Evolutionary conservation across 2,888 invertebrate species (phyloP), one percentile per base, ranked within the genome.

Genomic region (Lasioglossum vierecki): DNA sequence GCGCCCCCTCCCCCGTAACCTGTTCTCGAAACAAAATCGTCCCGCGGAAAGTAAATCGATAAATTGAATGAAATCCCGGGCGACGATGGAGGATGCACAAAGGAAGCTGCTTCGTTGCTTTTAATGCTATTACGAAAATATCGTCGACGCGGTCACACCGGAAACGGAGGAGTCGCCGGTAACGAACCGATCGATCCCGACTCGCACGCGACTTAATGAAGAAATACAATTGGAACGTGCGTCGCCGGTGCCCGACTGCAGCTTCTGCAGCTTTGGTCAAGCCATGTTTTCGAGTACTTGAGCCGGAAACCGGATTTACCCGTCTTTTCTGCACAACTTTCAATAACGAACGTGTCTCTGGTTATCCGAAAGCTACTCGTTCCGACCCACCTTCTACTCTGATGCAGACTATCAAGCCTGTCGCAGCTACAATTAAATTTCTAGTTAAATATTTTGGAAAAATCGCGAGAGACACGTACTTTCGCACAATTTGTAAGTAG

Each of bases 41-140:
- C 72, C 66, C 76, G 76, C 77, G 79, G 57, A 82, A 85, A 79
- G 76, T 79, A 79, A 83, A 87, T 83, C 80, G 79, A 78, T 70
- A 60, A 84, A 60, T 78, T 78, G 68, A 73, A 81, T 35, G 57
- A 46, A 53, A 63, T 46, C 49, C 49, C 72, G 26, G 35, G 18
- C 60, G 72, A n/a, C 39, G 11, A 6, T 41, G 22, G 18, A 53
- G 1, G 41, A 70, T 18, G 30, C 30, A 63, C 41, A 41, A 70
- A 41, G 49, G 39, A 26, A 18, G 22, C 26, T 4, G 22, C 26
- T 4, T 6, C 26, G 11, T 13, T n/a, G 72, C 66, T 79, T 77
- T 78, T 72, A 79, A 83, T 66, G 72, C 30, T 35, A 71, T 82
- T 82, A 72, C 39, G 79, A 79, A 83, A 70, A 76, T 73, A 63